phyloP scores from a whole-genome alignment of 2,888 invertebrate species.

The Tinea semifulvella region DNA sequence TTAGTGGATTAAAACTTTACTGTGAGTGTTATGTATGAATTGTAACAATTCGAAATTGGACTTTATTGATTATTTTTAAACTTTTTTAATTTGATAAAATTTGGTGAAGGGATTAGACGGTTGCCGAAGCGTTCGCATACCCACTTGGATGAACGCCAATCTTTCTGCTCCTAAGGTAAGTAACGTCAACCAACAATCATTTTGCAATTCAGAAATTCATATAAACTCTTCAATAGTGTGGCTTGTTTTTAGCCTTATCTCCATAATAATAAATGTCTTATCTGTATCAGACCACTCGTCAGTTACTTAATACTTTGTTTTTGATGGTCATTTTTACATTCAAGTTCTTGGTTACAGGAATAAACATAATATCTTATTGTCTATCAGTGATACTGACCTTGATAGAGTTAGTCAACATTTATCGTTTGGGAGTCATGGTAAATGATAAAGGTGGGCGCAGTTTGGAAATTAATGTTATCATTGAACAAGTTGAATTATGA shows the following conservation, averaged over 20 bases:
- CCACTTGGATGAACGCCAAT: slow-evolving; percentile 64
- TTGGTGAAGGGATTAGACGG: slow-evolving; percentile 47
- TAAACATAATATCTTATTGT: too few relatives aligned
- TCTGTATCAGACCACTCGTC: slow-evolving; percentile 2
- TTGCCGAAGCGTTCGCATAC: slow-evolving; percentile 48
- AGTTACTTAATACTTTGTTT: background rate
- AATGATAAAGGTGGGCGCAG: background rate
- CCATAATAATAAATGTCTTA: slow-evolving; percentile 9
- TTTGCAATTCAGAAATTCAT: background rate
- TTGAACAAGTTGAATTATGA: too few relatives aligned
- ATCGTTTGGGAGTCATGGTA: too few relatives aligned
- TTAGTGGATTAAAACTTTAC: slow-evolving; percentile 2
- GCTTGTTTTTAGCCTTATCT: slow-evolving; percentile 14
- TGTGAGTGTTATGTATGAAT: background rate
- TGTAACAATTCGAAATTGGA: background rate
- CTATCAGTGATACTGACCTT: background rate
- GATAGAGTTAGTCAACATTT: background rate
- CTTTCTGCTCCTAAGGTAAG: slow-evolving; percentile 58
- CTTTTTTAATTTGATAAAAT: slow-evolving; percentile 34
- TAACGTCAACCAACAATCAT: slow-evolving; percentile 22
- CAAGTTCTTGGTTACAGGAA: background rate
- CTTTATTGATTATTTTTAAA: background rate
- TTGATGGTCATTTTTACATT: background rate
- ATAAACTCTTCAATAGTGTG: background rate
- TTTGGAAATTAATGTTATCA: background rate